Conservation (phyloP, 64 coral and sea anemone species). For the Pachyseris speciosa region DNA sequence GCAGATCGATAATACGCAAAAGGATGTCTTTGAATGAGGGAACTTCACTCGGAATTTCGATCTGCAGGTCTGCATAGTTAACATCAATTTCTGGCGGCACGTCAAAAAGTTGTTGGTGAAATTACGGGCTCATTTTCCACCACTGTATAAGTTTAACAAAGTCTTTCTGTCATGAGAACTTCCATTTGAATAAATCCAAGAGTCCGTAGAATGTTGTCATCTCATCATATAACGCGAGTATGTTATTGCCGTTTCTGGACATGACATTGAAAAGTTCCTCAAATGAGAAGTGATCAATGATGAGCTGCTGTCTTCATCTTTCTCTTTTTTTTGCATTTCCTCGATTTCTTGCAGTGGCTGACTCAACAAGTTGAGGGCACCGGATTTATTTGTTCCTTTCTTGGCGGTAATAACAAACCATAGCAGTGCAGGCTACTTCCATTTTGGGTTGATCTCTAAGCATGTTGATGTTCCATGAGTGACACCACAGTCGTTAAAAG, state of each 20-base stretch:
- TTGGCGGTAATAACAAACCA: background rate
- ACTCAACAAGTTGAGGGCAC: conserved; percentile 1
- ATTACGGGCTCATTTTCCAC: background rate
- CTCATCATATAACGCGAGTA: background rate
- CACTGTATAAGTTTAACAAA: conserved; percentile 4
- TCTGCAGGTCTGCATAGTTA: conserved; percentile 4
- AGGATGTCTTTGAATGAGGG: conserved; percentile 24
- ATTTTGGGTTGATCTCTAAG: background rate
- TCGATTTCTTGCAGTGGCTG: background rate
- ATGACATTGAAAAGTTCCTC: conserved; percentile 15
- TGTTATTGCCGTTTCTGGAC: background rate
- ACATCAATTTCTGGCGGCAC: conserved; percentile 22
- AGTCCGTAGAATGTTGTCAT: background rate
- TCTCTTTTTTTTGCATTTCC: background rate
- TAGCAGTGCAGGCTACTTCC: background rate
- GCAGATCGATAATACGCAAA: background rate
- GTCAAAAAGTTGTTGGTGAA: conserved; percentile 20
- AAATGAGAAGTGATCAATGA: conserved; percentile 31
- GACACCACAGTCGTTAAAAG: background rate
- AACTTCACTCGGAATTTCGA: background rate
- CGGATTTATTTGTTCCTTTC: background rate
- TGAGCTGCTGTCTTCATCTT: background rate
- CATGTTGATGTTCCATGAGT: background rate
- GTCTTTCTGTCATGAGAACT: background rate
- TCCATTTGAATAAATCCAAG: background rate